These are phyloP conservation scores for Corticium candelabrum DNA, from an alignment of 37 sponge, comb jelly and placozoan genomes.

Conservation along the genomic window DNA sequence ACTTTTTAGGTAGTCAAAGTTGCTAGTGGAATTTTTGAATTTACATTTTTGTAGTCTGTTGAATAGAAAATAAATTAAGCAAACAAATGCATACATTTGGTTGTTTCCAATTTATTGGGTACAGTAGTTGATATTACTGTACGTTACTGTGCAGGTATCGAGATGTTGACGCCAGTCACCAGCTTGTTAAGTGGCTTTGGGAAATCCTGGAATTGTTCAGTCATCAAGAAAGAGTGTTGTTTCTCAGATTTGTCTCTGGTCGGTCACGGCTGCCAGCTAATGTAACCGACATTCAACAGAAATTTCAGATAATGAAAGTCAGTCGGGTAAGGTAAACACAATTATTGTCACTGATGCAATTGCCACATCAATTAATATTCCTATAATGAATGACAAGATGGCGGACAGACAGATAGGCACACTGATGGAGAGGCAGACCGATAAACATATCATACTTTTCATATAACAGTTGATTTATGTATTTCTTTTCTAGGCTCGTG, in stretches of 20 bases:
- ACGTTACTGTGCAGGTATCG: conserved; percentile 9
- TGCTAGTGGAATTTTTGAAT: no score
- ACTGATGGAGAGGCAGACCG: conserved; percentile 6
- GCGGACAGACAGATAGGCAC: conserved; percentile 8
- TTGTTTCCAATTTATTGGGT: no score
- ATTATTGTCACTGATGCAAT: neutral
- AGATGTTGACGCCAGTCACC: conserved; percentile 23
- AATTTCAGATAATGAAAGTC: conserved; percentile 67
- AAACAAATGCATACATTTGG: no score
- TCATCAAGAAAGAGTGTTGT: conserved; percentile 57
- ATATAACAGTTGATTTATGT: no score
- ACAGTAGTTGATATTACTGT: no score
- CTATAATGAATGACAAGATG: neutral
- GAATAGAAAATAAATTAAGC: no score
- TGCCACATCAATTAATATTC: conserved; percentile 3
- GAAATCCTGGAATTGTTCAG: conserved; percentile 64
- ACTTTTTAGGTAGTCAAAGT: no score
- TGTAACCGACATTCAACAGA: conserved; percentile 68
- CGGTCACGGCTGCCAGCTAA: conserved; percentile 66
- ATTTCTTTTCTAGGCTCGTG: conserved; percentile 27
- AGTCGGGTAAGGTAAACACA: conserved; percentile 30
- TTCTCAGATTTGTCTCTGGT: conserved; percentile 75
- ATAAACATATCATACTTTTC: no score
- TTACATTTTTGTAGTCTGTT: no score
- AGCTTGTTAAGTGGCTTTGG: conserved; percentile 80